A percentile compares a stretch with the other conserved stretches of the same genome.
phyloP scores from a whole-genome alignment of 2,113 vertebrate genomes.

The Hemibates koningsi region DNA sequence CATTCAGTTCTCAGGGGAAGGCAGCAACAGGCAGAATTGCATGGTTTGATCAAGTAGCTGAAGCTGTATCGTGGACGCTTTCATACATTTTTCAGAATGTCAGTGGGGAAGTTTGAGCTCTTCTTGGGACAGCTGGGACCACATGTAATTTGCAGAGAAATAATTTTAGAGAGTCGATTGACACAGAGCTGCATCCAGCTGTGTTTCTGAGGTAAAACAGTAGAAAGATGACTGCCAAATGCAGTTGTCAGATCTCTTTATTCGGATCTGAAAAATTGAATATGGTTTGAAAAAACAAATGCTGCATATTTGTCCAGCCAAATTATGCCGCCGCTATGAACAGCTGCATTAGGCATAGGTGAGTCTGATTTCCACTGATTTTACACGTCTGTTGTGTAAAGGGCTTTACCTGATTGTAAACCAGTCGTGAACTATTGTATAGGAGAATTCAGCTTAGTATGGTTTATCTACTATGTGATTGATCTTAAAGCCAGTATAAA shows the following conservation, averaged over 20 bases:
- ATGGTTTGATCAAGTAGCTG: neutral
- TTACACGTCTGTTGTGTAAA: neutral
- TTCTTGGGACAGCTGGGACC: neutral
- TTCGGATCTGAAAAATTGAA: neutral
- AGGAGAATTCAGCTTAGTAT: neutral
- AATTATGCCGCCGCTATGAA: neutral
- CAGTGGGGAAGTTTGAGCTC: neutral
- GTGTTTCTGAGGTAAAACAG: neutral
- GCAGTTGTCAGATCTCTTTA: neutral
- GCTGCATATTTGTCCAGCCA: neutral
- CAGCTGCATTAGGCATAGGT: neutral
- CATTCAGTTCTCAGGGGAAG: neutral
- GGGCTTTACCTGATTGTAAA: neutral
- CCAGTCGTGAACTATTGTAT: neutral
- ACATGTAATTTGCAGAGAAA: neutral
- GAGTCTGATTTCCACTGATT: neutral
- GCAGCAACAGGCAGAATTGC: neutral
- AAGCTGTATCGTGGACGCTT: neutral
- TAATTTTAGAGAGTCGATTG: neutral
- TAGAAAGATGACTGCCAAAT: neutral
- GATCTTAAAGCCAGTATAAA: neutral
- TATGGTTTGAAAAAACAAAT: neutral
- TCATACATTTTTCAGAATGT: neutral
- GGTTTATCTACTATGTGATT: neutral
- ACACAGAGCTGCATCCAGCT: neutral